Evolutionary conservation across 2,888 invertebrate species (phyloP), one percentile per base, ranked within the genome.

Genomic region (Ptychoptera contaminata): DNA sequence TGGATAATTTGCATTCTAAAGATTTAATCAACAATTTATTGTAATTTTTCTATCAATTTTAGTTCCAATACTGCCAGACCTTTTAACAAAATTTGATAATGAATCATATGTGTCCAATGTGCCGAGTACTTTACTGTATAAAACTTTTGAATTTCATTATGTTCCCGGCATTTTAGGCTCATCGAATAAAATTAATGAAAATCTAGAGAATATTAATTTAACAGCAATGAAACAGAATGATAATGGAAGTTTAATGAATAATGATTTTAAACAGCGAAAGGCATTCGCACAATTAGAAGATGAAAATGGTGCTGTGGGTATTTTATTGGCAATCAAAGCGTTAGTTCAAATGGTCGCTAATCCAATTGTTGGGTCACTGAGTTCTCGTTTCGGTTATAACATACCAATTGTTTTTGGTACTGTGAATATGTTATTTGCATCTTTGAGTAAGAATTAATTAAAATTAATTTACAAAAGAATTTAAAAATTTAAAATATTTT

Each of bases 21-120:
- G n/a, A n/a, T n/a, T 36, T 14, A 36, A 36, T 14, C 2, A 12
- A 30, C 36, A 36, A 14, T 42, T 12, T 37, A 37, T 37, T 11
- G 16, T 16, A 40, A 16, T 2, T 6, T 37, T 39, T 16, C n/a
- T n/a, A n/a, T n/a, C n/a, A n/a, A n/a, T 68, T 68, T 46, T 63
- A 85, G 86, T 86, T 50, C 85, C 86, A 36, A 84, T 86, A 52
- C 75, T 85, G 52, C 84, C 84, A 10, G 81, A 83, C 61, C 82
- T 76, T 60, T 69, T 84, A 49, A 54, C 71, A 68, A 35, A 16
- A 44, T 70, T 69, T 49, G 61, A 71, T 50, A 67, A 71, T 51
- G 60, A 66, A 35, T 67, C 67, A 52, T 56, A 60, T 23, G 56
- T 59, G 31, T 51, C 51, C 40, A 48, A 51, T 47, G 52, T 54